Conservation (phyloP, 2,113 vertebrate genomes). For the Eulemur macaco region DNA sequence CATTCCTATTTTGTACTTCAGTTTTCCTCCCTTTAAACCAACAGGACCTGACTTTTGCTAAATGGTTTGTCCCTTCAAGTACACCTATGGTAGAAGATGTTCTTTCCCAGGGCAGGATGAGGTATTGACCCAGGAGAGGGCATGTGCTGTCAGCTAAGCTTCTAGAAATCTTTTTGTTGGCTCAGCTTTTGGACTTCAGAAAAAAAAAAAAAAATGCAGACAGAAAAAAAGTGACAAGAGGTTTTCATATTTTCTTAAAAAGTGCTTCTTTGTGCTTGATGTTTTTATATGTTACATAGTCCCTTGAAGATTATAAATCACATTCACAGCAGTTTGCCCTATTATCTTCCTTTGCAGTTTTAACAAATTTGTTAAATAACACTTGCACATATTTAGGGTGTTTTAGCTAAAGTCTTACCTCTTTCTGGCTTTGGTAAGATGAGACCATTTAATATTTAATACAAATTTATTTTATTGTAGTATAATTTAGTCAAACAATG, state of each 20-base stretch:
- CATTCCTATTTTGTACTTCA: background rate
- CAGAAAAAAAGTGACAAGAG: background rate
- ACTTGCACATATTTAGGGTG: background rate
- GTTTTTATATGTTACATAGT: background rate
- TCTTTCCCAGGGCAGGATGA: background rate
- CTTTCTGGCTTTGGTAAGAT: background rate
- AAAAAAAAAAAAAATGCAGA: slow-evolving; percentile 11
- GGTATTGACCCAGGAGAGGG: rapidly evolving
- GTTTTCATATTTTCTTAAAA: background rate
- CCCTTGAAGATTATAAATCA: background rate
- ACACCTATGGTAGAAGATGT: background rate
- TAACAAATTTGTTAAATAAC: slow-evolving; percentile 43
- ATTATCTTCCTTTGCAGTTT: slow-evolving; percentile 12
- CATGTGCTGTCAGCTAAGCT: background rate
- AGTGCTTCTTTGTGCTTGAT: background rate
- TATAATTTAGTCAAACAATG: background rate
- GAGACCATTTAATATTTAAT: background rate
- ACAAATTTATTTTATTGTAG: background rate
- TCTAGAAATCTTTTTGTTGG: background rate
- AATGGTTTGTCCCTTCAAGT: background rate
- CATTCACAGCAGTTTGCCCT: background rate
- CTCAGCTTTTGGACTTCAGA: background rate
- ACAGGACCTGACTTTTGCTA: background rate
- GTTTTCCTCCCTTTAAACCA: background rate
- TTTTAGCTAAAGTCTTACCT: background rate